A percentile compares a stretch with the other conserved stretches of the same genome.
Evolutionary conservation across 92 coral and sea anemone genomes (phyloP).

Genomic region (Palythoa grandis): DNA sequence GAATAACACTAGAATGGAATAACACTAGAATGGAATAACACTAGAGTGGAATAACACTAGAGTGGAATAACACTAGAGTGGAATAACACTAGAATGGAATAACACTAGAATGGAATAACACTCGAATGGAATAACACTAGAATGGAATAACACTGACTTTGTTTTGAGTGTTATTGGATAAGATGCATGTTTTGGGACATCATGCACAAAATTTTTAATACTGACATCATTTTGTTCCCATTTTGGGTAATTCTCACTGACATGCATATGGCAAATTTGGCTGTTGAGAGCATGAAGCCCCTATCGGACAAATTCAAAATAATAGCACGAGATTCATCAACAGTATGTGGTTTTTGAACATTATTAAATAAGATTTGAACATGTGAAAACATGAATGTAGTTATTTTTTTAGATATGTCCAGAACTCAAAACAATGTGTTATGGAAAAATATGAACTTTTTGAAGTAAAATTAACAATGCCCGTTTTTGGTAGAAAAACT

Average conservation of each 20-base stretch:
- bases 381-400: background rate
- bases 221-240: background rate
- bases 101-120: too few species aligned
- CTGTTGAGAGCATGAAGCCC: background rate
- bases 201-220: too few species aligned
- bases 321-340: background rate
- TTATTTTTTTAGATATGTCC: background rate
- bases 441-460: background rate
- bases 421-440: background rate
- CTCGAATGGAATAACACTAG: too few species aligned
- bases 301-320: background rate
- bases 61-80: too few species aligned
- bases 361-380: background rate
- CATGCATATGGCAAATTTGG: background rate
- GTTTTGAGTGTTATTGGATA: too few species aligned
- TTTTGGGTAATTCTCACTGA: background rate
- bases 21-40: too few species aligned
- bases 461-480: background rate
- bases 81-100: too few species aligned
- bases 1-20: too few species aligned
- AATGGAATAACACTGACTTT: too few species aligned
- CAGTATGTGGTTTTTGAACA: background rate
- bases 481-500: background rate
- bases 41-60: too few species aligned
- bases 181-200: too few species aligned